A percentile compares a stretch with the other conserved stretches of the same genome.
Evolutionary conservation across 2,888 invertebrate species (phyloP).

Genomic region (Volucella zonaria): DNA sequence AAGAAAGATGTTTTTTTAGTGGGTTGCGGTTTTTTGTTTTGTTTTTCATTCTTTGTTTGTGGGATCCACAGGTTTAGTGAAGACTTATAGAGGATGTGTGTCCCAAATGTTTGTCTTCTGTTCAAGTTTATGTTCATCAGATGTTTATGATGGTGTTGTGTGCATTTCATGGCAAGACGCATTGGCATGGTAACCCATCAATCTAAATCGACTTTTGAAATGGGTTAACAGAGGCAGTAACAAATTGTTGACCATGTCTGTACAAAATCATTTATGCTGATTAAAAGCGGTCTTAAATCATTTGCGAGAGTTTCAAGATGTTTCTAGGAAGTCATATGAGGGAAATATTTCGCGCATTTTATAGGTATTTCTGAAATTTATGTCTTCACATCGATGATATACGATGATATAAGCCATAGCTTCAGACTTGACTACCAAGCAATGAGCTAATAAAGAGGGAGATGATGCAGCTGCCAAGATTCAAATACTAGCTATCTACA

Average conservation of each 20-base stretch:
- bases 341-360: neutral
- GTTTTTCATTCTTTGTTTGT: conserved; percentile 5
- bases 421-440: too few species aligned
- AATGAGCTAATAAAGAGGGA: too few species aligned
- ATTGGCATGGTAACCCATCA: conserved; percentile 70
- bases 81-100: conserved; percentile 76
- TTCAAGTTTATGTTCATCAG: conserved; percentile 59
- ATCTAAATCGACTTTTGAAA: conserved; percentile 40
- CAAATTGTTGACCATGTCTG: conserved; percentile 36
- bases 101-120: conserved; percentile 75
- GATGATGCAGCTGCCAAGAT: too few species aligned
- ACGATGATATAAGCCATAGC: too few species aligned
- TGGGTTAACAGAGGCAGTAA: conserved; percentile 11
- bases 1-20: conserved; percentile 17
- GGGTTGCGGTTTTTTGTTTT: neutral
- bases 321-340: conserved; percentile 2
- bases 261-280: too few species aligned
- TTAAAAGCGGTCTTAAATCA: neutral
- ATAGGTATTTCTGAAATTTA: too few species aligned
- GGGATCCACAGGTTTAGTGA: conserved; percentile 27
- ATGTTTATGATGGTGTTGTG: conserved; percentile 63
- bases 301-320: conserved; percentile 7
- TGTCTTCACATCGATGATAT: too few species aligned
- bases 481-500: too few species aligned
- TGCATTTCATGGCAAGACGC: conserved; percentile 48